Conservation (phyloP, 2,888 invertebrate species). For the Sisyra nigra region DNA sequence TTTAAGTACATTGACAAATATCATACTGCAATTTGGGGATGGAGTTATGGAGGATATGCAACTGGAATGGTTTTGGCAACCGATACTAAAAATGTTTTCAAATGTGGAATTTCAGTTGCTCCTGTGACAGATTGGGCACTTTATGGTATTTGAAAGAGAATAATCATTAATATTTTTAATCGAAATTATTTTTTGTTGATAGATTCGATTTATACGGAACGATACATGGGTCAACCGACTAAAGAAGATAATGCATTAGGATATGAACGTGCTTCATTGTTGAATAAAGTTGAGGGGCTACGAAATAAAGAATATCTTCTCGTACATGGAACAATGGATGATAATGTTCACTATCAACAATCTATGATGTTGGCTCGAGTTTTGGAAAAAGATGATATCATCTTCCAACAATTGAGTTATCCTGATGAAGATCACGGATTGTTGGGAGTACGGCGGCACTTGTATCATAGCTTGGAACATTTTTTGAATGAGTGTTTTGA, state of each 20-base stretch:
- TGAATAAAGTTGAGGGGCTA: conserved; percentile 41
- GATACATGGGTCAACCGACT: conserved; percentile 82
- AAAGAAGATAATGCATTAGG: conserved; percentile 50
- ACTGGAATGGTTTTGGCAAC: conserved; percentile 73
- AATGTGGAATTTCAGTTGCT: conserved; percentile 89
- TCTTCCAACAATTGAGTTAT: conserved; percentile 89
- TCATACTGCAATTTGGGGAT: conserved; percentile 91
- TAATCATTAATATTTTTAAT: not conserved
- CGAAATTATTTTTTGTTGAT: conserved; percentile 9
- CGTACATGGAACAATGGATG: conserved; percentile 87
- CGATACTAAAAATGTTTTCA: conserved; percentile 59
- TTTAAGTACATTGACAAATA: conserved; percentile 59
- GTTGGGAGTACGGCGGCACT: conserved; percentile 63
- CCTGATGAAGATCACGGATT: conserved; percentile 89
- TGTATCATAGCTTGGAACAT: conserved; percentile 77
- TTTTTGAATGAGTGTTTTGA: conserved; percentile 52
- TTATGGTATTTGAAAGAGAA: conserved; percentile 52
- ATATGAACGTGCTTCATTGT: conserved; percentile 61
- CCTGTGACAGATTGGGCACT: conserved; percentile 94
- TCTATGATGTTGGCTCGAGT: conserved; percentile 81
- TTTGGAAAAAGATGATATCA: conserved; percentile 68
- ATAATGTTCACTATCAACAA: conserved; percentile 97
- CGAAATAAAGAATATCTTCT: conserved; percentile 69
- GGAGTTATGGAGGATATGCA: conserved; percentile 96
- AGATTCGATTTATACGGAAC: conserved; percentile 96